Base-by-base conservation (phyloP, 1,140 invertebrate species). In the Atta colombica region DNA sequence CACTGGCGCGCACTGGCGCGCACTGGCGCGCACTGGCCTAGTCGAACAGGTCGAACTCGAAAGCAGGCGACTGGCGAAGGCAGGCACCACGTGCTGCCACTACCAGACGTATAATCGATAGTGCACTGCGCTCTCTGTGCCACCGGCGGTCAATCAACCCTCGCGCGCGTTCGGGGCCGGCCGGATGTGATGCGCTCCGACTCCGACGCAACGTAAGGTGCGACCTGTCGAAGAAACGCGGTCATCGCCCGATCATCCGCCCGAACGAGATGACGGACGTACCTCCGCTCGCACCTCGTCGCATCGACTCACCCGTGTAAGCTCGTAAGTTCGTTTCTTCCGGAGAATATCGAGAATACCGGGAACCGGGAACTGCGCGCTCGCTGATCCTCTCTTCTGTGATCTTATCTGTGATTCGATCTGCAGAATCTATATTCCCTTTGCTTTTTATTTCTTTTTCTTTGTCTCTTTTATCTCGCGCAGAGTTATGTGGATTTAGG, bases 131-230 rank as follows among this genome's bases (percentile, higher is more conserved):
- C 93, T 94, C 92, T 14, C 68, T 82, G 80, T 74, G 80, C 80
- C 80, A 84, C 93, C 93, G 92, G 92, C 91, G 94, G 94, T 95
- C 94, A 95, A 78, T 95, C 94, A 95, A 94, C 94, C 89, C 93
- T 88, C 88, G 86, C 87, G 88, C 87, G 88, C 87, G 88, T 72
- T 87, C 89, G 93, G 94, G 93, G 94, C 94, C 93, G 93, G 94
- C 91, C 91, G 93, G 90, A 91, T 90, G 91, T 89, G 91, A 84
- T 90, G 88, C 88, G 71, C 88, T 85, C 61, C 80, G 45, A 45
- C 35, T 35, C 35, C 80, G 45, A 45, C 49, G 80, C 53, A 89
- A 71, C 84, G 92, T 91, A 92, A 25, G 88, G 80, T 28, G 51
- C 88, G 51, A 61, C 68, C 68, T 60, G 55, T 75, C 69, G 25